phyloP scores from a whole-genome alignment of 2,113 vertebrate genomes.

The Ictalurus furcatus region DNA sequence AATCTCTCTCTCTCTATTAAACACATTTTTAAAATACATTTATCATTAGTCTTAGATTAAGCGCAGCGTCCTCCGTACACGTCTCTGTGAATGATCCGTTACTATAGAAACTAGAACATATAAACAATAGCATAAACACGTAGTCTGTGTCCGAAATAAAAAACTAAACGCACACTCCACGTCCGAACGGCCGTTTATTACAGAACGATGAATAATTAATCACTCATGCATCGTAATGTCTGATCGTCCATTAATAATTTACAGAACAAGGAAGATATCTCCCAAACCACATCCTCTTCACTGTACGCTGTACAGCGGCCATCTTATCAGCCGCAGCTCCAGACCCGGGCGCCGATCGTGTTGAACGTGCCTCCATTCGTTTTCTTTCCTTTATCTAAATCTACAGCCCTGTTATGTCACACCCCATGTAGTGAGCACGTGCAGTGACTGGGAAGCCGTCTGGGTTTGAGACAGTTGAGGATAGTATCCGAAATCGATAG shows the following conservation, averaged over 20 bases:
- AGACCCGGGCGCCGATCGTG: neutral
- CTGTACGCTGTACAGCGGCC: neutral
- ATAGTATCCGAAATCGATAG: neutral
- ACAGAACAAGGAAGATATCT: neutral
- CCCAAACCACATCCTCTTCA: neutral
- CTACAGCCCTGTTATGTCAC: neutral
- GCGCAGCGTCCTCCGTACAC: too few relatives aligned
- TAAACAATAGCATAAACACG: too few relatives aligned
- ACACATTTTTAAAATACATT: too few relatives aligned
- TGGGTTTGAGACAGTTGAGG: too few relatives aligned
- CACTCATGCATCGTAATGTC: neutral
- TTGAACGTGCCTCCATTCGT: neutral
- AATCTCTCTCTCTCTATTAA: too few relatives aligned
- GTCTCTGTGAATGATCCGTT: too few relatives aligned
- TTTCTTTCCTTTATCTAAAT: neutral
- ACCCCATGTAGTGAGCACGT: neutral
- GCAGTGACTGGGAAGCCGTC: too few relatives aligned
- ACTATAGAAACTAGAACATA: too few relatives aligned
- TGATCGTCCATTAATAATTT: conserved; percentile 12
- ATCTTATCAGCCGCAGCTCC: neutral
- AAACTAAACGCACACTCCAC: too few relatives aligned
- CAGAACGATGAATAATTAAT: neutral
- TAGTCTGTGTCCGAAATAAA: too few relatives aligned
- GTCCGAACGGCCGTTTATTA: too few relatives aligned
- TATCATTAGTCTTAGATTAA: too few relatives aligned